Conservation (phyloP, 2,797 vertebrate genomes). For the Benthosema pterotum region DNA sequence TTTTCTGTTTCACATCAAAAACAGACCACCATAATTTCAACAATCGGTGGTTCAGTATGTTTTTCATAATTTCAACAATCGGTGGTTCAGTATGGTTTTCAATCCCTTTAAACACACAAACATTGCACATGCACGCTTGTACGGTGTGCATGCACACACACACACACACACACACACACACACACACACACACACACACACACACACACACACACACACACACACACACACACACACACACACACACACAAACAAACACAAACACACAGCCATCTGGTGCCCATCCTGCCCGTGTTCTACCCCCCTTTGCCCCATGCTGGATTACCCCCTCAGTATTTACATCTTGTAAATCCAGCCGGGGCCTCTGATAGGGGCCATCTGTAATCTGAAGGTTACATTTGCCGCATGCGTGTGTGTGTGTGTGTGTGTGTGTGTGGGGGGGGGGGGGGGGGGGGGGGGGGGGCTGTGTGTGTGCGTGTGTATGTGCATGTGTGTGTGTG, state of each 20-base stretch:
- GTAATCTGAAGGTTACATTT: slow-evolving; percentile 79
- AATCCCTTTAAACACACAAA: slow-evolving; percentile 17
- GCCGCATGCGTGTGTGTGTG: slow-evolving; percentile 3
- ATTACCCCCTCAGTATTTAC: slow-evolving; percentile 78
- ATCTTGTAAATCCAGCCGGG: slow-evolving; percentile 72
- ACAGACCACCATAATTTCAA: slow-evolving; percentile 58
- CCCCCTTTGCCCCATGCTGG: slow-evolving; percentile 51
- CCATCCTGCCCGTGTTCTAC: slow-evolving; percentile 40
- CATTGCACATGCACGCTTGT: too few relatives aligned
- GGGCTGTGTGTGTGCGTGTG: slow-evolving; percentile 8
- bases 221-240: slow-evolving; percentile 13
- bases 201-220: slow-evolving; percentile 20
- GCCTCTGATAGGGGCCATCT: slow-evolving; percentile 73
- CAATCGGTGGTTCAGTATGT: slow-evolving; percentile 39
- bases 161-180: not conserved
- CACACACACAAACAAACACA: slow-evolving; percentile 13
- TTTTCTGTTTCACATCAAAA: slow-evolving; percentile 54
- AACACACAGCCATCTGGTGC: slow-evolving; percentile 60
- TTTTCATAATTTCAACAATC: slow-evolving; percentile 64
- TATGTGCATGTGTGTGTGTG: not conserved
- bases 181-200: not conserved
- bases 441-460: too few relatives aligned
- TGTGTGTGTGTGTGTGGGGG: slow-evolving; percentile 1
- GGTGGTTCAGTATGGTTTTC: slow-evolving; percentile 39
- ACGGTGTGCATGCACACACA: not conserved